Conservation (phyloP, 2,888 invertebrate genomes). For the Diplolepis rosae region DNA sequence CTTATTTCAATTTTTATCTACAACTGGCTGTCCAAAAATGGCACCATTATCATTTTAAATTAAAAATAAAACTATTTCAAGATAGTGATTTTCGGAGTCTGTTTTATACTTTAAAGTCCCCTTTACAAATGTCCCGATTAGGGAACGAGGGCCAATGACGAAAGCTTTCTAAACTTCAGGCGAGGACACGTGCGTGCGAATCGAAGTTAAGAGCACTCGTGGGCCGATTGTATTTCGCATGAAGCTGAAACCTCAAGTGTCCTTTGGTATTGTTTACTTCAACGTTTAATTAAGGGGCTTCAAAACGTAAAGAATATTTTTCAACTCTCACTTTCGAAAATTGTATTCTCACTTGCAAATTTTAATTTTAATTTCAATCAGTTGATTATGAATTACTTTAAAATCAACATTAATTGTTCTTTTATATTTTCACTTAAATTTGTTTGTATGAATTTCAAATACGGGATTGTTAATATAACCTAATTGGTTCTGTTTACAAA, state of each 20-base stretch:
- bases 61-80: no score
- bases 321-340: no score
- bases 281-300: constrained; percentile 23
- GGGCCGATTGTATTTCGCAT: constrained; percentile 25
- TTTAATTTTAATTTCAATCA: no score
- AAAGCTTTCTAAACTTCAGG: constrained; percentile 26
- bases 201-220: constrained; percentile 29
- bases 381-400: no score
- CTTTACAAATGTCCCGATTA: constrained; percentile 5
- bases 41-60: no score
- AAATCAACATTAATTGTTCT: no score
- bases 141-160: constrained; percentile 23
- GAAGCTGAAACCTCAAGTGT: constrained; percentile 6
- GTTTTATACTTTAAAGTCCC: neutral
- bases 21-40: neutral
- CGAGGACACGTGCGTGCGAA: constrained; percentile 28
- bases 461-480: no score
- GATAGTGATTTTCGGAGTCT: no score
- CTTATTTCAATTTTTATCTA: neutral
- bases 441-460: no score
- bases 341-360: no score
- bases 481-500: neutral
- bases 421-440: no score
- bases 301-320: neutral
- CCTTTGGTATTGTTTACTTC: constrained; percentile 14